Evolutionary conservation across 1,140 invertebrate genomes (phyloP), one percentile per base, ranked within the genome.

Genomic region (Heliothis subflexa): DNA sequence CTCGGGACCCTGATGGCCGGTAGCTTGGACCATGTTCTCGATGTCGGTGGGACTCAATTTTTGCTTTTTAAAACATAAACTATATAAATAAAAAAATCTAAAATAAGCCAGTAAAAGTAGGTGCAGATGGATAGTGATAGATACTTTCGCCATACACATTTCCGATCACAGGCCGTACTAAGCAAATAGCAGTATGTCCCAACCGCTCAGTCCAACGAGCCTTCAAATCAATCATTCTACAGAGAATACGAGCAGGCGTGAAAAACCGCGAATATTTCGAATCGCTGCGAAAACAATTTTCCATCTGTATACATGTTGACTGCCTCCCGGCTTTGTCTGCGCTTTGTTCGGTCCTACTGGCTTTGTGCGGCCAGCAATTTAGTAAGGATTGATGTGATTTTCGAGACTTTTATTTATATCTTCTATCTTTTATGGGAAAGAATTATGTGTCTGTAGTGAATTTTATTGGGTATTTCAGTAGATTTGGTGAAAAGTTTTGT

Each of bases 191-290:
- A 21, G 62, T 77, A 14, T 57, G 74, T 68, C 14, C 9, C 50
- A 13, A 18, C 16, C 49, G 18, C 33, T 57, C 50, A 55, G 61
- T 68, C 18, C 61, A 77, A 68, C 61, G 45, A 77, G 14, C 47
- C 62, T 68, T 68, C 52, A 25, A 77, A 77, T 77, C 74, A 77
- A 68, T 77, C 74, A 77, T 77, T 77, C 74, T 57, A 62, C 57
- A 54, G 74, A 77, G 62, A 77, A 77, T 77, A 68, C 62, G 62
- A 3, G 16, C 11, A 9, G 49, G 50, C n/a, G 33, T 16, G 52
- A 75, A 75, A 75, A 74, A 14, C 25, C 28, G 2, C 16, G 47
- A 47, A 16, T 40, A 55, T 77, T 68, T 68, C 28, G 49, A 25
- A 68, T 28, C 45, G 73, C 10, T 47, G 25, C 25, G 54, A 77